Percentiles rank a stretch among this genome's conserved stretches.
phyloP scores from a whole-genome alignment of 2,888 invertebrate genomes.

The Hecatera dysodea region DNA sequence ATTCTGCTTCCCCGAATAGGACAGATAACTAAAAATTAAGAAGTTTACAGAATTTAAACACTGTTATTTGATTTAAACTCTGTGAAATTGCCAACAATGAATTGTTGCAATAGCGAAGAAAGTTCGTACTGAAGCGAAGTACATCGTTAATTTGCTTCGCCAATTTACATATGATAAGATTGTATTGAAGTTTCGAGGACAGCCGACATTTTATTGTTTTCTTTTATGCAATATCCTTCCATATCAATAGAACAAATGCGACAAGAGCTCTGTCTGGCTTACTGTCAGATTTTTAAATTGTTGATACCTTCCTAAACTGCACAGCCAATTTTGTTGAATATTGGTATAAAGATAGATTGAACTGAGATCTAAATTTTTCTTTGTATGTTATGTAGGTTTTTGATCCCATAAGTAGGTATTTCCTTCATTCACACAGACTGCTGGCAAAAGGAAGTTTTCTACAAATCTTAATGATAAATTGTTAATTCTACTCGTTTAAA shows the following conservation, averaged over 20 bases:
- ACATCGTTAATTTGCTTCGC: slow-evolving; percentile 34
- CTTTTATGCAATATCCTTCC: background rate
- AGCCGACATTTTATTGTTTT: background rate
- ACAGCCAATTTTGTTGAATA: background rate
- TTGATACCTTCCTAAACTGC: background rate
- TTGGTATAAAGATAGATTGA: background rate
- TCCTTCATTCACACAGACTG: too few relatives aligned
- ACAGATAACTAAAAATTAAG: slow-evolving; percentile 23
- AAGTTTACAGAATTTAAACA: slow-evolving; percentile 38
- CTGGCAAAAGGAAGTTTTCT: background rate
- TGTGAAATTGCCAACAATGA: slow-evolving; percentile 39
- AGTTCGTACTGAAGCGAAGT: slow-evolving; percentile 46
- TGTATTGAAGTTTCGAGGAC: slow-evolving; percentile 5
- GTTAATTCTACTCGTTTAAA: background rate
- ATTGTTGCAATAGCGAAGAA: slow-evolving; percentile 37
- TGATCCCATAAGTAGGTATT: background rate
- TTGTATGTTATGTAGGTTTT: background rate
- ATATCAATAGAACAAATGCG: background rate
- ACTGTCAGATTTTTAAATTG: background rate
- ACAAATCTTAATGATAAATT: background rate
- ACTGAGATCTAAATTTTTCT: too few relatives aligned
- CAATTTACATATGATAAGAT: slow-evolving; percentile 50
- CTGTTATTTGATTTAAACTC: slow-evolving; percentile 44
- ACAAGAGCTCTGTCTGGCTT: too few relatives aligned
- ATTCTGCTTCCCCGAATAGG: background rate